These are phyloP conservation scores for Coregonus clupeaformis DNA, from an alignment of 2,113 vertebrate genomes.

Conservation along the genomic window DNA sequence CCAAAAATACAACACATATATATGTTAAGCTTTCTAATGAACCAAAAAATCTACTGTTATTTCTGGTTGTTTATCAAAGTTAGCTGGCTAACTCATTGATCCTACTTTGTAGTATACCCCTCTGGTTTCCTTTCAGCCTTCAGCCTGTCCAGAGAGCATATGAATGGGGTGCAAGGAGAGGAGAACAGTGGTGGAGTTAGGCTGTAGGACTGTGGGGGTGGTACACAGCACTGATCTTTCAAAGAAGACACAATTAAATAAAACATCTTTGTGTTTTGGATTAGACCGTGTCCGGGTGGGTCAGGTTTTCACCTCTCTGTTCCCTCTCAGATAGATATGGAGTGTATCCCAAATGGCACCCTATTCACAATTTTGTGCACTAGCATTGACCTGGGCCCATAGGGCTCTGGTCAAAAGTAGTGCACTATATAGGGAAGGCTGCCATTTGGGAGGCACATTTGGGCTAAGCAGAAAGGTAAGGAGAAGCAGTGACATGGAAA, in stretches of 20 bases:
- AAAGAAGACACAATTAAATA: background rate
- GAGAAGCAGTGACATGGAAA: background rate
- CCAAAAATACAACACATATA: too few relatives aligned
- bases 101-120: background rate
- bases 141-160: slow-evolving; percentile 8
- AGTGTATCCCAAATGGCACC: too few relatives aligned
- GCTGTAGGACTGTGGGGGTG: background rate
- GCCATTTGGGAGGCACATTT: background rate
- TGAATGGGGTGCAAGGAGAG: slow-evolving; percentile 11
- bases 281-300: slow-evolving; percentile 28
- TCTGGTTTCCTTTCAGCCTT: too few relatives aligned
- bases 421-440: too few relatives aligned
- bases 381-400: too few relatives aligned
- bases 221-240: slow-evolving; percentile 15
- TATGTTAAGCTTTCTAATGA: too few relatives aligned
- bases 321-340: slow-evolving; percentile 1
- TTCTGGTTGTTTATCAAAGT: slow-evolving; percentile 27
- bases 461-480: slow-evolving; percentile 1
- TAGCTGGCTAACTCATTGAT: too few relatives aligned
- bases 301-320: slow-evolving; percentile 2
- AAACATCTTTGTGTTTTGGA: slow-evolving; percentile 44
- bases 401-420: too few relatives aligned
- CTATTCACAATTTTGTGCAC: too few relatives aligned
- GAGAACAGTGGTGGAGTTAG: background rate
- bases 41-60: too few relatives aligned